Evolutionary conservation across 2,888 invertebrate species (phyloP), one percentile per base, ranked within the genome.

Genomic region (Ommatoiulus sabulosus): DNA sequence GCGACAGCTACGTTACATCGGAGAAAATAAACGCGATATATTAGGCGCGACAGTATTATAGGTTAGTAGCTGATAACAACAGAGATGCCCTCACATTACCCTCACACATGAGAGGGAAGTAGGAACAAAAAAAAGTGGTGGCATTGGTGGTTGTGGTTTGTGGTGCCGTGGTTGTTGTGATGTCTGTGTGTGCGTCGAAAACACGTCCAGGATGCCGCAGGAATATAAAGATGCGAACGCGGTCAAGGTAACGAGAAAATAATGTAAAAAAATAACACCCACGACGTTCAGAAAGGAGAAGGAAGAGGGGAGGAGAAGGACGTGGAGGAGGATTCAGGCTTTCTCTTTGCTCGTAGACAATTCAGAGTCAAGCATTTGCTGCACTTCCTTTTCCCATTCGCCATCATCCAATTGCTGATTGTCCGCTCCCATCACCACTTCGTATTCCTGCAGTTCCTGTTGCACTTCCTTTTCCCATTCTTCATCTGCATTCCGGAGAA

Each of bases 401-500:
- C 91, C 92, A 89, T 93, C 93, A 87, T 92, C 92, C 17, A 91
- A 87, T 15, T 43, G 87, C 88, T 91, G 90, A 80, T 91, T 91
- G 85, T 91, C 92, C 86, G 91, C 91, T 46, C 90, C 91, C 63
- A 93, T 93, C 84, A 98, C 97, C 91, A 98, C 96, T 93, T 98
- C 98, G 93, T 97, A 98, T 92, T 98, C 98, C 93, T 97, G 97
- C 91, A 98, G 94, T 93, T 98, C 98, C 87, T 97, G 97, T 92
- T 98, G 98, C 92, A 98, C 94, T 93, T 98, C 98, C 92, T 96
- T 97, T 94, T 98, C 98, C 97, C 98, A 98, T 94, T 98, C 97
- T 93, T 97, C 97, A 95, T 96, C 94, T 94, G 93, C 17, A 15
- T 12, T 15, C 57, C 57, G 57, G 4, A n/a, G 57, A 57, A 15